Evolutionary conservation across 2,888 invertebrate genomes (phyloP).

Genomic region (Rotaria magnacalcarata): DNA sequence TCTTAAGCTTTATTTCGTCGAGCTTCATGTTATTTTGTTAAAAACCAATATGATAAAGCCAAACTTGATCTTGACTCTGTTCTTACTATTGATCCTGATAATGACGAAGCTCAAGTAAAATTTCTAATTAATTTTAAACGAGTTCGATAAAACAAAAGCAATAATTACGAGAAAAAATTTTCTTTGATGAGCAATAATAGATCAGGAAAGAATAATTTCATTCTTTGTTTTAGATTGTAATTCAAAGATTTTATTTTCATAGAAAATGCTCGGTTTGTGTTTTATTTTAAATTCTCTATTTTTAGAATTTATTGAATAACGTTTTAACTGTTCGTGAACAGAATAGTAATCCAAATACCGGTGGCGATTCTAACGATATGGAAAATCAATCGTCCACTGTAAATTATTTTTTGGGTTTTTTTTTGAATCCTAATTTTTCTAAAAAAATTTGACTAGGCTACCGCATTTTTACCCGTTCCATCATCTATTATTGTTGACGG

Average conservation of each 20-base stretch:
- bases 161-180: no score
- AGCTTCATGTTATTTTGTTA: neutral
- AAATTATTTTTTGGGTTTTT: neutral
- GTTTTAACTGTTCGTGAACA: neutral
- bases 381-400: neutral
- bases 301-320: neutral
- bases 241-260: no score
- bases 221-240: neutral
- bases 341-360: neutral
- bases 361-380: neutral
- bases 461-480: neutral
- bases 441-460: neutral
- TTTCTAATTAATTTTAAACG: no score
- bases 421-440: neutral
- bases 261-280: no score
- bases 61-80: neutral
- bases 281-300: neutral
- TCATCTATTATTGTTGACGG: neutral
- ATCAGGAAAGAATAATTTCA: neutral
- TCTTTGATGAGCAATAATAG: no score
- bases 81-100: neutral
- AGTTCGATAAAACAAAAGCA: no score
- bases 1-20: neutral
- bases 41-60: neutral
- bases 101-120: neutral